Base-by-base conservation (phyloP, 2,888 invertebrate species). In the Lacanobia oleracea region DNA sequence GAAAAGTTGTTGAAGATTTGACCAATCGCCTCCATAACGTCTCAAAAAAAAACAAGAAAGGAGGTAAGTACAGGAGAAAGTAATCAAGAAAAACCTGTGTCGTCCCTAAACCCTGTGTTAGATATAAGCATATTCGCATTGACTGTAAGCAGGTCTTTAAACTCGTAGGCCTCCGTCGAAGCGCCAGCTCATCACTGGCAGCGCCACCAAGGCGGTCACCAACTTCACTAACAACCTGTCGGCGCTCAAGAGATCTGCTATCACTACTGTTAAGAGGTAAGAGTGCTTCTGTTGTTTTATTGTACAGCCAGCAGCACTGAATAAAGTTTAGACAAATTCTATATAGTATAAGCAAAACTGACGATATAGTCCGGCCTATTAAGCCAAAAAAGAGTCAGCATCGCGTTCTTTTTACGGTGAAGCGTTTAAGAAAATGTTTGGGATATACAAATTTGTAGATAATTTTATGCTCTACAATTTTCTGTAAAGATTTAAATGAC, bases 251-350 rank as follows among this genome's bases (percentile, higher is more conserved):
- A 86, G 96, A 73, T 92, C 94, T 3, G 96, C 96, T 61, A 92
- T 95, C 7, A 88, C 95, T 51, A 93, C 95, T 84, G 91, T 95
- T 65, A 96, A 95, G 79, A 96, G 95, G 96, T 95, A 84, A 90
- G 71, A 23, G 9, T 37, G 18, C 2, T 60, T 54, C 50, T 53
- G 8, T 63, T 48, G 0, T 27, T 57, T 23, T 8, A 56, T 50
- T 1, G 5, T 51, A 16, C 3, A 67, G 16, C 21, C 21, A 16
- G 27, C 48, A 65, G 1, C 16, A 23, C 40, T 65, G n/a, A 16
- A 54, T 72, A 3, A 14, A 14, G 37, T 8, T 14, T 37, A 12
- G 8, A 27, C 7, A 7, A 18, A 1, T 48, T 48, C 1, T 48
- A 7, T 18, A 43, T 43, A 40, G 9, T 40, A 10, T 10, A 40